phyloP scores from a whole-genome alignment of 1,140 invertebrate genomes.

The Zaprionus kolodkinae region DNA sequence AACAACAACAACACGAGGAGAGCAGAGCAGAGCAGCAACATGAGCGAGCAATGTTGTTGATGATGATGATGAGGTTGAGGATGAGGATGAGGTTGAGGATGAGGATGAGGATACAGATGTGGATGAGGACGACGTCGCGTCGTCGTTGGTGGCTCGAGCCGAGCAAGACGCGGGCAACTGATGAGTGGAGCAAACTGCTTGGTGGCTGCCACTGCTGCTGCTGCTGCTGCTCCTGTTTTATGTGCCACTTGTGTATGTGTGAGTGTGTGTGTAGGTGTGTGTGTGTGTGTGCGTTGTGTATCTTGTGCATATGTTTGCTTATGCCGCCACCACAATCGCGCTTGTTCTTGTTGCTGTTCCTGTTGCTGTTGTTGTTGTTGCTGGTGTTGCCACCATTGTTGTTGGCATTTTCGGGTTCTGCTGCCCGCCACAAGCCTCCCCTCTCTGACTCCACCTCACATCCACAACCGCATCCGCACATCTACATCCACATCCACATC shows the following conservation, averaged over 20 bases:
- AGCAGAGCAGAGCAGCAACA: background rate
- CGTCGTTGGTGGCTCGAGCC: background rate
- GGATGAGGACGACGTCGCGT: background rate
- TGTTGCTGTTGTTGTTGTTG: slow-evolving; percentile 6
- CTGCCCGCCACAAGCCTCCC: slow-evolving; percentile 34
- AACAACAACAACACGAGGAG: slow-evolving; percentile 46
- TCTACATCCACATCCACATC: slow-evolving; percentile 20
- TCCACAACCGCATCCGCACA: slow-evolving; percentile 14
- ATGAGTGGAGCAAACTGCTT: slow-evolving; percentile 47
- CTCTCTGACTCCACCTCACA: no score
- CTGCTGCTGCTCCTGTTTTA: slow-evolving; percentile 36
- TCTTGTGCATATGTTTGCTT: slow-evolving; percentile 61
- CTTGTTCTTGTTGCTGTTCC: slow-evolving; percentile 21
- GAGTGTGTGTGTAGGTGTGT: slow-evolving; percentile 14
- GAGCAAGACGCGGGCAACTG: slow-evolving; percentile 28
- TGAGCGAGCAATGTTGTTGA: background rate
- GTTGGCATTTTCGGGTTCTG: slow-evolving; percentile 40
- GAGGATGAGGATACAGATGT: background rate
- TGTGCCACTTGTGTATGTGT: slow-evolving; percentile 36
- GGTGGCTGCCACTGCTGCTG: slow-evolving; percentile 5
- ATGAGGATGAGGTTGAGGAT: background rate
- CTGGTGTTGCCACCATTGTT: slow-evolving; percentile 29
- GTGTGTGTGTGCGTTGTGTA: slow-evolving; percentile 27
- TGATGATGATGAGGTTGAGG: slow-evolving; percentile 20
- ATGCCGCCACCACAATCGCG: slow-evolving; percentile 49